Percentiles rank a stretch among this genome's conserved stretches.
These are phyloP conservation scores for Lithophane ornitopus DNA, from an alignment of 2,888 invertebrate species.

Conservation along the genomic window DNA sequence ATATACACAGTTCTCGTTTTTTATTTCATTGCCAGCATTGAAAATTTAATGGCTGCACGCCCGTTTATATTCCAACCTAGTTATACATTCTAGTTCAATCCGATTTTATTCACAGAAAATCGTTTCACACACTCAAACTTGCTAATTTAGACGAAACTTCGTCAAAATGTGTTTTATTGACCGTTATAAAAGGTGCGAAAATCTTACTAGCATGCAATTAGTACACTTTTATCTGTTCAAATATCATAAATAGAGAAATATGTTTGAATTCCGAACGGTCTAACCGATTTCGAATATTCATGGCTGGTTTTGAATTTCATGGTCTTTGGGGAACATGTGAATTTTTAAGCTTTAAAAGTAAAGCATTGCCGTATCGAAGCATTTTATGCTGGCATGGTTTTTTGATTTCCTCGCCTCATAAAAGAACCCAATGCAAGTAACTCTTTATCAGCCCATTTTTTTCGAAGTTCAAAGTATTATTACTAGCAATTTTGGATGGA, in stretches of 20 bases:
- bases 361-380: constrained; percentile 37
- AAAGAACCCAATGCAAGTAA: constrained; percentile 7
- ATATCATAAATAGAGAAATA: constrained; percentile 64
- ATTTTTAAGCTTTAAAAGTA: constrained; percentile 16
- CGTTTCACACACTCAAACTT: constrained; percentile 67
- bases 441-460: background rate
- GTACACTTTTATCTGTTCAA: constrained; percentile 66
- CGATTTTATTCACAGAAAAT: constrained; percentile 62
- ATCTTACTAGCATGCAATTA: constrained; percentile 66
- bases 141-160: constrained; percentile 65
- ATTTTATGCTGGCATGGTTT: constrained; percentile 43
- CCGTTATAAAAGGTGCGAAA: constrained; percentile 68
- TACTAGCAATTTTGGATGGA: background rate
- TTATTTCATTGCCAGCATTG: constrained; percentile 57
- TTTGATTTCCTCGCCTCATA: constrained; percentile 36
- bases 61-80: constrained; percentile 49
- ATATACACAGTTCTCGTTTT: constrained; percentile 52
- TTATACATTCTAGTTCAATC: constrained; percentile 60
- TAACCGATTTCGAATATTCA: constrained; percentile 45
- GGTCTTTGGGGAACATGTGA: constrained; percentile 36
- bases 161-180: constrained; percentile 68
- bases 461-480: constrained; percentile 19
- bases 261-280: constrained; percentile 52
- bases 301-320: constrained; percentile 55
- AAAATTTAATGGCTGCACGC: constrained; percentile 60